Base-by-base conservation (phyloP, 2,113 vertebrate species). In the Leiothrix lutea region DNA sequence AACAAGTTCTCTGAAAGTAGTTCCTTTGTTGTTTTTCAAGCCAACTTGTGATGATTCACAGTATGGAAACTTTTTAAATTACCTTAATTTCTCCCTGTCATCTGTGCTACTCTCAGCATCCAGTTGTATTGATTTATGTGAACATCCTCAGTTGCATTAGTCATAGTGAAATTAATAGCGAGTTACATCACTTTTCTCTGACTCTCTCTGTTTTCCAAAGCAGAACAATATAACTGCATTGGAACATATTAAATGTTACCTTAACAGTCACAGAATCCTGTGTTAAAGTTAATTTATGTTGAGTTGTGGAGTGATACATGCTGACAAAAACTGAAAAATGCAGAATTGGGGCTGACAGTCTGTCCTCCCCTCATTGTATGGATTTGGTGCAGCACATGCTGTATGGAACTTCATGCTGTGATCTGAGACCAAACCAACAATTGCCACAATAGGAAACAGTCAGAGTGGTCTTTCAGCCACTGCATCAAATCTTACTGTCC, bases 51-150 rank as follows among this genome's bases (percentile, higher is more conserved):
- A 93, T 96, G 74, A 96, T 96, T 97, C 90, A 88, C 84, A 86
- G 42, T 93, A 80, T 90, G 96, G 84, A 97, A 83, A 65, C 85
- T 92, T 97, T 80, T 88, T 38, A 89, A 96, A 96, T 97, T 97
- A 88, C 91, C 73, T 97, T 95, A 47, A 25, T 93, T 94, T 85
- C 86, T 92, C 56, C 75, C 62, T 70, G 80, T 95, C 89, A 94
- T 78, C 94, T 94, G 61, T 88, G 65, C 38, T 95, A 94, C 60
- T 95, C 42, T 96, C 90, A 96, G 80, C 69, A 96, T 96, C 60
- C 71, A 65, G 62, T 96, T 95, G 42, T 91, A 84, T 92, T 98
- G 80, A 95, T 97, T 95, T 94, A 94, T 94, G 60, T 87, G 67
- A 94, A 69, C 88, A 95, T 53, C 72, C 66, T 80, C 65, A 66